Conservation (phyloP, 2,888 invertebrate genomes). For the Xylota sylvarum region DNA sequence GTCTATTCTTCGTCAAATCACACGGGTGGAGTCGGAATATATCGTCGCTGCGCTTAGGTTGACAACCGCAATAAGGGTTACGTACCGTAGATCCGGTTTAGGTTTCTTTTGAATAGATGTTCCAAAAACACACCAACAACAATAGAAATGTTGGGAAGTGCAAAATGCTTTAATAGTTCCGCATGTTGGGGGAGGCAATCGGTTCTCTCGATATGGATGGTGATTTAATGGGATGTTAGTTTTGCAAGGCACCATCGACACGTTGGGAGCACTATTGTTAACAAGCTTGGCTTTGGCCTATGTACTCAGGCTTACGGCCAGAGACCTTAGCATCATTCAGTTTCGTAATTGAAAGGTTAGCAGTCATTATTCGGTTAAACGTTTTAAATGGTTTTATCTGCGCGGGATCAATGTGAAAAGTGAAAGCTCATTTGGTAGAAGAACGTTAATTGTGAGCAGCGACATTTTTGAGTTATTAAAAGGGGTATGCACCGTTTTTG, state of each 20-base stretch:
- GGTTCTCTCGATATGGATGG: conserved; percentile 17
- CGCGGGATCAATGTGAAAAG: conserved; percentile 34
- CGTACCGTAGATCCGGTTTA: conserved; percentile 71
- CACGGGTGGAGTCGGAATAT: conserved; percentile 58
- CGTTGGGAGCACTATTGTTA: conserved; percentile 46
- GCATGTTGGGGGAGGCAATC: conserved; percentile 43
- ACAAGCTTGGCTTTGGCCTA: conserved; percentile 45
- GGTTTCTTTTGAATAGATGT: conserved; percentile 45
- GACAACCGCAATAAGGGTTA: conserved; percentile 73
- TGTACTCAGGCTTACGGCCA: not conserved
- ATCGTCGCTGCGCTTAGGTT: conserved; percentile 54
- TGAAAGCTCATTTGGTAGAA: conserved; percentile 34
- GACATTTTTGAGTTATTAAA: conserved; percentile 9
- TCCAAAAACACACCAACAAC: conserved; percentile 54
- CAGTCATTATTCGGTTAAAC: conserved; percentile 41
- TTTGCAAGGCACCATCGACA: conserved; percentile 45
- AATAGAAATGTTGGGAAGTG: conserved; percentile 65
- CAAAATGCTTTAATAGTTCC: conserved; percentile 76
- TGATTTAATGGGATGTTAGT: conserved; percentile 64
- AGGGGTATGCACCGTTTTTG: not conserved
- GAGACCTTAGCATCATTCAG: conserved; percentile 70
- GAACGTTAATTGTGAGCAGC: conserved; percentile 1
- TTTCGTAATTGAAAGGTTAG: conserved; percentile 60
- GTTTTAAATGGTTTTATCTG: conserved; percentile 3
- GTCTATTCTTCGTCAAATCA: conserved; percentile 54